Base-by-base conservation (phyloP, 2,113 vertebrate species). In the Dromiciops gliroides region DNA sequence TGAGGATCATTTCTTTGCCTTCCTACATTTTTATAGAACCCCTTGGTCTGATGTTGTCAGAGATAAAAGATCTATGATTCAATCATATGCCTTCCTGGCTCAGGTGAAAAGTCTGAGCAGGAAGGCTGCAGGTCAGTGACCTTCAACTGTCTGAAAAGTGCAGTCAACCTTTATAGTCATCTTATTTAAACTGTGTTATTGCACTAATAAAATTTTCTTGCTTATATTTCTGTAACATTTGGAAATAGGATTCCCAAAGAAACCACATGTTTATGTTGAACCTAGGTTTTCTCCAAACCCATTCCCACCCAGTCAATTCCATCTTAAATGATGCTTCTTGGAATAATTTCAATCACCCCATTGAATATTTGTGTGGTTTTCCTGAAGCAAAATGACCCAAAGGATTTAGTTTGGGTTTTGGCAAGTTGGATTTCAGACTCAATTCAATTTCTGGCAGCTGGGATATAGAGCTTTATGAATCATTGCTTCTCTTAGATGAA, bases 401-500 rank as follows among this genome's bases (percentile, higher is more conserved):
- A 95, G 93, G 97, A n/a, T 97, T 83, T 97, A 50, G 89, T 95
- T 83, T 44, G 95, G 93, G 83, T 90, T 97, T 96, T 95, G 92
- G 95, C 94, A 98, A 96, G 94, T 95, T 16, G 37, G 7, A 4
- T 94, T 67, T 97, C 96, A 92, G 89, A 95, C 93, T 90, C 48
- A 90, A 48, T 50, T 96, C 96, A 8, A 93, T 96, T 96, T 94
- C 97, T 96, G 89, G 48, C 96, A 96, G 94, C 92, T n/a, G n/a
- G 89, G 52, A 94, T 95, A 92, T 91, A 94, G 88, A 96, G 94
- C 97, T 98, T 93, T 97, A 96, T 97, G 97, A 97, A 95, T 97
- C 89, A 89, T 88, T 91, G 93, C 93, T 97, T 95, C 97, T 96
- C 97, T 98, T 96, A 93, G 97, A 96, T 93, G 96, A 97, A 97